Evolutionary conservation across 2,113 vertebrate species (phyloP), one percentile per base, ranked within the genome.

Genomic region (Epinephelus lanceolatus): DNA sequence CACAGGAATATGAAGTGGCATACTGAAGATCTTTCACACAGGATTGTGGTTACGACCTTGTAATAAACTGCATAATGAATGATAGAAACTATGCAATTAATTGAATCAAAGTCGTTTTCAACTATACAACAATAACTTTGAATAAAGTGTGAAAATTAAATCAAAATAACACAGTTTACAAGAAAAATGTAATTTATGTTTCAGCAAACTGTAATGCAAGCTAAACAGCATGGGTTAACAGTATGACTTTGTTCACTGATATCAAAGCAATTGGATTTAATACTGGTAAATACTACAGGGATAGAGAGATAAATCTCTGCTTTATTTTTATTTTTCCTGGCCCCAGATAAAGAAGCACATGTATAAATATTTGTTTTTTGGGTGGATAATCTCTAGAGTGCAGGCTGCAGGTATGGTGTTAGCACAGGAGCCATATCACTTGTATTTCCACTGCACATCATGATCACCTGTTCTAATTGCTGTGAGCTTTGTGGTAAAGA

Each of bases 381-480:
- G 18, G 4, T 62, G n/a, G 75, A 61, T 71, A 47, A 18, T 59
- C 76, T 78, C 80, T 55, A n/a, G 68, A 55, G 68, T 55, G 68
- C 19, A 53, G 81, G 25, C 71, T 80, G 42, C 57, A 76, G 82
- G 71, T 78, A 63, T 73, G 76, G 78, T 66, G 63, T 89, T 23
- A 68, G 61, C 57, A 72, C 79, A 85, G 56, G 63, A 65, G 78
- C 45, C 72, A 2, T 57, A 68, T 65, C 76, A 73, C 72, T 72
- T 74, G 55, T 40, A 56, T 78, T 74, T 84, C 73, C 79, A 56
- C 57, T 67, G 47, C 80, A 71, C 83, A 72, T 80, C 78, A 53
- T 84, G 71, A 87, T 93, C 91, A 94, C 89, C 92, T 94, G 88
- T 86, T 86, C 79, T 79, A 94, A 93, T 93, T 92, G 86, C 82